A percentile compares a stretch with the other conserved stretches of the same genome.
Conservation (phyloP, 2,797 vertebrate species). For the Myotis findleyi region DNA sequence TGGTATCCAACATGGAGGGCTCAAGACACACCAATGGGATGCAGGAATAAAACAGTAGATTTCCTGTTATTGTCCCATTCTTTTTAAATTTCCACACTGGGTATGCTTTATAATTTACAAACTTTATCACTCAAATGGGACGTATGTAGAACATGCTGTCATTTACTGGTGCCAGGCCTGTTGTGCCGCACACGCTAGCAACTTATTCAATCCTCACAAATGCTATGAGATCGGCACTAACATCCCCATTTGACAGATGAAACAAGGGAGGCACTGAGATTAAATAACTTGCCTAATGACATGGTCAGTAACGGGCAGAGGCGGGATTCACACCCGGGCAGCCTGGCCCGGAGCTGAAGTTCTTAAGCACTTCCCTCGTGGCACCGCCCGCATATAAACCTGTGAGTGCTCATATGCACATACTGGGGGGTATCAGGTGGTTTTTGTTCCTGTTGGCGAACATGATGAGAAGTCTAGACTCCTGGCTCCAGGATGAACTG, state of each 20-base stretch:
- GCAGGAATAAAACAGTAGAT: neutral
- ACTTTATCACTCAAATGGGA: too few species aligned
- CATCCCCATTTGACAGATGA: neutral
- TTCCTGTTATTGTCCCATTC: neutral
- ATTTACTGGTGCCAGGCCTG: neutral
- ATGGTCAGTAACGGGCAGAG: neutral
- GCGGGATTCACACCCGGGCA: neutral
- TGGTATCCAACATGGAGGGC: neutral
- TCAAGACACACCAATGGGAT: neutral
- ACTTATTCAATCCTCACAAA: neutral
- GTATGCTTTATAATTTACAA: neutral
- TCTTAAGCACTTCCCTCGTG: neutral
- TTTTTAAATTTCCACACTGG: neutral
- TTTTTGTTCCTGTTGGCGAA: neutral
- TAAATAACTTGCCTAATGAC: neutral
- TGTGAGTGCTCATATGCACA: fast-evolving
- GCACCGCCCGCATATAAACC: neutral
- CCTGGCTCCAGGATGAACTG: neutral
- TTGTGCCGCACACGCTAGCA: neutral
- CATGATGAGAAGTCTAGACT: neutral
- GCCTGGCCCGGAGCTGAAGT: neutral
- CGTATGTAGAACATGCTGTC: neutral
- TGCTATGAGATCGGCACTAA: neutral
- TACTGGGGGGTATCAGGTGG: neutral
- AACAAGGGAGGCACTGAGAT: neutral